Percentiles rank a stretch among this genome's conserved stretches.
Conservation (phyloP, 2,113 vertebrate genomes). For the Xyliphius kryptos region DNA sequence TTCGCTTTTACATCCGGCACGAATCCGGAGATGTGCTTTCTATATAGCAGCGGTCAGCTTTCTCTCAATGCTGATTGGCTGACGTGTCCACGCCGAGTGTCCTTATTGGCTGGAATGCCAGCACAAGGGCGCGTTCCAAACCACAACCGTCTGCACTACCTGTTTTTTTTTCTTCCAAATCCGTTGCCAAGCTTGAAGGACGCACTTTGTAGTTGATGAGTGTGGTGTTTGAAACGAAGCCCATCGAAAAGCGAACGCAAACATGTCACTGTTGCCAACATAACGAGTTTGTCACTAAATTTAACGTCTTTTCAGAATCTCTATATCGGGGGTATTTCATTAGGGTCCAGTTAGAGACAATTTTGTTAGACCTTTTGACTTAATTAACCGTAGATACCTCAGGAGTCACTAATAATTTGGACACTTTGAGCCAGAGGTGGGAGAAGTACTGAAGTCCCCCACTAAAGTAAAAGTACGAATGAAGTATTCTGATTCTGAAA, state of each 20-base stretch:
- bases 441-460: too few species aligned
- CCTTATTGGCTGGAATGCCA: conserved; percentile 55
- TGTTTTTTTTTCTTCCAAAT: fast-evolving
- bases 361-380: too few species aligned
- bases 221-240: not conserved
- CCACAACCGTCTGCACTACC: not conserved
- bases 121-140: not conserved
- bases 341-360: too few species aligned
- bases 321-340: too few species aligned
- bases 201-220: not conserved
- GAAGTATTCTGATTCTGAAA: too few species aligned
- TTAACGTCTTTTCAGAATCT: too few species aligned
- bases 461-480: too few species aligned
- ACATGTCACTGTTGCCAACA: too few species aligned
- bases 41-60: conserved; percentile 43
- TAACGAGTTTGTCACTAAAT: too few species aligned
- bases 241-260: not conserved
- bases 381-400: too few species aligned
- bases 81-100: conserved; percentile 56
- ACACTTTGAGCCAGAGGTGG: too few species aligned
- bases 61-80: conserved; percentile 47
- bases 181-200: not conserved
- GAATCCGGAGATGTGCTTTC: conserved; percentile 21
- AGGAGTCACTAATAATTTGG: too few species aligned
- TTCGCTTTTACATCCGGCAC: not conserved